Base-by-base conservation (phyloP, 2,888 invertebrate genomes). In the Drosophila pegasa region DNA sequence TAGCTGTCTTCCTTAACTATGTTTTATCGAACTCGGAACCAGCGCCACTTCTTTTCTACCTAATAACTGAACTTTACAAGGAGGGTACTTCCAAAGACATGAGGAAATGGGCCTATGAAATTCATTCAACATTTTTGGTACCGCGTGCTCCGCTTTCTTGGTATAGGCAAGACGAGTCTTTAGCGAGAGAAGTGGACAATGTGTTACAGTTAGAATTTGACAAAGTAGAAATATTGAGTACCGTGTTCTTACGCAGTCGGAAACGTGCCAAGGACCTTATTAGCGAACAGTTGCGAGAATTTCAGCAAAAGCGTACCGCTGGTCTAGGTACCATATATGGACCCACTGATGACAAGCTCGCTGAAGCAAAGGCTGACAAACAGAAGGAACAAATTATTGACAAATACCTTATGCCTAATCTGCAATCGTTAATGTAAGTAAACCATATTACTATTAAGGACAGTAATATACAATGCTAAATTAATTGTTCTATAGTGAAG, bases 51-150 rank as follows among this genome's bases (percentile, higher is more conserved):
- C 75, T 93, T 10, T 93, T 99, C 93, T 97, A 98, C 92, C 94
- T 99, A 79, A 95, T 99, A 90, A 97, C 98, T 71, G 97, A 98
- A 91, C 94, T 96, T 58, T 99, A 97, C 93, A 97, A 97, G 89
- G 94, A 95, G 86, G 97, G 97, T 54, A 95, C 95, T 79, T 94
- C 95, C 58, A 96, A 97, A 93, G 98, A 99, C 90, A 96, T 99
- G 95, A 95, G 97, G 60, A 97, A 98, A 91, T 99, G 99, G 99
- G 99, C 99, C 4, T 99, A 99, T 93, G 99, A 99, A 94, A 98
- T 99, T 90, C 98, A 98, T 93, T 98, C 98, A 78, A 97, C 97
- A 89, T 99, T 99, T 93, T 93, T 98, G 66, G 96, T 97, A 89
- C 98, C 98, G 69, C 95, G 96, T 88, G 97, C 98, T 82, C 92